Base-by-base conservation (phyloP, 2,113 vertebrate species). In the Cyphomyrus discorhynchus region DNA sequence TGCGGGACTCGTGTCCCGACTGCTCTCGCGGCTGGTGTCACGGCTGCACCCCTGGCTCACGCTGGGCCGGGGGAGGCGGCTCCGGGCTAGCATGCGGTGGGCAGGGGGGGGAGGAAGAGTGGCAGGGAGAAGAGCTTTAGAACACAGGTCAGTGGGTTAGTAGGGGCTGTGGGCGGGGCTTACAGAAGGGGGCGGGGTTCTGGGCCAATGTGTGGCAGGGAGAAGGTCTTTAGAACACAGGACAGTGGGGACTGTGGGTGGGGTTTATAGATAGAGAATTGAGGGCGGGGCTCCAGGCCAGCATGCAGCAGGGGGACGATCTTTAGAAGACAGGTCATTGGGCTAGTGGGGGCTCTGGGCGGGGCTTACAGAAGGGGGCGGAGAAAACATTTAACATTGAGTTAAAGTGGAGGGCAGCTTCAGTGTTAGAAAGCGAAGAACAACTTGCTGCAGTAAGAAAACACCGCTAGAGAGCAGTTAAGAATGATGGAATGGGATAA, bases 31-130 rank as follows among this genome's bases (percentile, higher is more conserved):
- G 97, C 98, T 99, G 95, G 98, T 98, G 96, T 99, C 97, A 94
- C 98, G 98, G 96, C 98, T 99, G 96, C 98, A 99, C 95, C 98
- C 98, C 96, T 99, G 98, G 98, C 98, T 99, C 98, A 98, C 97
- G 97, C 98, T 99, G 97, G 98, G 98, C 92, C 98, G 97, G 92
- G 98, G 98, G 94, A 99, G 99, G 94, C 98, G 98, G 96, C 97
- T 98, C 98, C 98, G 97, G 97, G 98, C 98, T 99, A 97, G 98
- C 95, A 96, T 98, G 98, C 96, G 96, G 97, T 97, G 97, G 97
- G 97, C 96, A 19, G 62, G 62, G 86, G 56, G 52, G 52, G 21
- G 24, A n/a, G 87, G 88, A 95, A 97, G 97, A 97, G 97, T 96
- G 95, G 97, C 96, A 98, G 97, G 97, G 96, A 97, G 96, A 98